Evolutionary conservation across 2,888 invertebrate species (phyloP).

Genomic region (Spodoptera picta): DNA sequence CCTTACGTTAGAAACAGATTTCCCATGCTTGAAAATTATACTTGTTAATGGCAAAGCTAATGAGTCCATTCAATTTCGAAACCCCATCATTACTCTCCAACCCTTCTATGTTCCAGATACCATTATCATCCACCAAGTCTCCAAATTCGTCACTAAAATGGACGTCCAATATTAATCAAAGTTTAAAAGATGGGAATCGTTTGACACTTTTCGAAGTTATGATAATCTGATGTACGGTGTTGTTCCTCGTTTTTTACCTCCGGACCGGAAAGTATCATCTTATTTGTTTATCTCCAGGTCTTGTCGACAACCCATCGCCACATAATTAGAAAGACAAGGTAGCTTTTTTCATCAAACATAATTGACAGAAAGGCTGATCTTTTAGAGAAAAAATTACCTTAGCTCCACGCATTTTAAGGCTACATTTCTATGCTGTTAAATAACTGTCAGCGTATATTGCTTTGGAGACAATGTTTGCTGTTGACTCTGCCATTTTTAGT

Average conservation of each 20-base stretch:
- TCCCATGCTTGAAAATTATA: too few relatives aligned
- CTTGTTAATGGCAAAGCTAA: too few relatives aligned
- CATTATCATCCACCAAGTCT: background rate
- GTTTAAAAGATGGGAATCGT: conserved; percentile 29
- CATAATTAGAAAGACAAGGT: conserved; percentile 84
- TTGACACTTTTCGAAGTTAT: conserved; percentile 53
- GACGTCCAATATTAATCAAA: conserved; percentile 18
- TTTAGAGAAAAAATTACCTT: conserved; percentile 43
- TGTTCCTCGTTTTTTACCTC: conserved; percentile 55
- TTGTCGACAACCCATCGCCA: conserved; percentile 82
- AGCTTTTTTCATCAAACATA: conserved; percentile 78
- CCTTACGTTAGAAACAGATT: too few relatives aligned
- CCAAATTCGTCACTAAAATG: conserved; percentile 9
- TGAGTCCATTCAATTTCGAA: too few relatives aligned
- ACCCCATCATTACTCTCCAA: too few relatives aligned
- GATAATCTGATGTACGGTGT: conserved; percentile 49
- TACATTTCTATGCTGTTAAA: conserved; percentile 38
- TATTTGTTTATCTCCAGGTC: conserved; percentile 84
- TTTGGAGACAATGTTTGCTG: conserved; percentile 80
- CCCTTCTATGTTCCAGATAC: conserved; percentile 2
- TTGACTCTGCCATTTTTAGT: conserved; percentile 82
- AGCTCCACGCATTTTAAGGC: rapidly evolving
- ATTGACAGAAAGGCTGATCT: conserved; percentile 72
- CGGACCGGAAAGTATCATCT: conserved; percentile 81
- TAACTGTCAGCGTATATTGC: conserved; percentile 66